These are phyloP conservation scores for Silvanus unidentatus DNA, from an alignment of 2,888 invertebrate genomes.

Conservation along the genomic window DNA sequence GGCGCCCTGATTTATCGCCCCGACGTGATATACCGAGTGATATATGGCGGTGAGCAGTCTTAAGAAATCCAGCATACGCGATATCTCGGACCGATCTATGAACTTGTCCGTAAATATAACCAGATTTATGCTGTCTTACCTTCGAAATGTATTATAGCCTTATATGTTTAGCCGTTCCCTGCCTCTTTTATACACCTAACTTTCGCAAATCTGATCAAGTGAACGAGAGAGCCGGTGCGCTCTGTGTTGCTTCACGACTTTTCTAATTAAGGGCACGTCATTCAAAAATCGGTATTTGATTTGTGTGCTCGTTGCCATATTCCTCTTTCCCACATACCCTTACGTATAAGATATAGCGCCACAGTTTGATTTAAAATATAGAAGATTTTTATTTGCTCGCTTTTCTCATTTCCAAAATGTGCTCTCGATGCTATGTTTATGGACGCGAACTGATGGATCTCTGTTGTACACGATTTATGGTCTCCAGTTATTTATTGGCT, in stretches of 20 bases:
- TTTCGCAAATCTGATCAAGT: background rate
- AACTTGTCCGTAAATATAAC: conserved; percentile 44
- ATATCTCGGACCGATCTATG: conserved; percentile 45
- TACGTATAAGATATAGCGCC: too few species aligned
- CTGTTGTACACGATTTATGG: too few species aligned
- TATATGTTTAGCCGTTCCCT: background rate
- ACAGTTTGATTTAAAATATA: too few species aligned
- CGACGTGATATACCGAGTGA: conserved; percentile 46
- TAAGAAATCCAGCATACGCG: conserved; percentile 41
- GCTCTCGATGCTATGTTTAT: too few species aligned
- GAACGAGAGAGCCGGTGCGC: background rate
- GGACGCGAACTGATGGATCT: too few species aligned
- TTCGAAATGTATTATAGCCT: background rate
- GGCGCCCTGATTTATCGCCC: conserved; percentile 43
- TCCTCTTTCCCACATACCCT: too few species aligned
- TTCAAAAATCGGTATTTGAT: conserved; percentile 32
- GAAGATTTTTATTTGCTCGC: too few species aligned
- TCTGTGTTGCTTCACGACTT: conserved; percentile 19
- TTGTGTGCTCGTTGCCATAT: conserved; percentile 15
- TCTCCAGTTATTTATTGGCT: too few species aligned
- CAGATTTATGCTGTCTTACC: conserved; percentile 41
- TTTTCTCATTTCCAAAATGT: too few species aligned
- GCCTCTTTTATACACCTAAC: background rate
- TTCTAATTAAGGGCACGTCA: conserved; percentile 33
- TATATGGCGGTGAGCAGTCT: conserved; percentile 40